Percentiles rank a stretch among this genome's conserved stretches.
Conservation (phyloP, 1,140 invertebrate genomes). For the Leptoteleia sp. region DNA sequence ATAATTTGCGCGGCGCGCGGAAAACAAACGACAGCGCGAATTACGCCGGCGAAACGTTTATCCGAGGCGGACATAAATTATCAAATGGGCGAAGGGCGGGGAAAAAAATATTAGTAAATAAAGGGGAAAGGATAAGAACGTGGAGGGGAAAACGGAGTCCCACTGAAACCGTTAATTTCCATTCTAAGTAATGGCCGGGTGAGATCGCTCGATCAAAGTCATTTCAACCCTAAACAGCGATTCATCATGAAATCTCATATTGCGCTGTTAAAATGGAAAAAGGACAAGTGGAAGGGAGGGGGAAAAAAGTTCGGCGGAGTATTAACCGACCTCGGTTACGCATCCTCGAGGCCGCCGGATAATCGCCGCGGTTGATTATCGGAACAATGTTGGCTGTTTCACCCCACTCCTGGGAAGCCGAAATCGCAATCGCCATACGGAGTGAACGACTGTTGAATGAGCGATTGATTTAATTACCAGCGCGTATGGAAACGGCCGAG, state of each 20-base stretch:
- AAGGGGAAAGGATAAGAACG: too few species aligned
- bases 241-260: slow-evolving; percentile 49
- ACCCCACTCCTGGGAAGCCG: slow-evolving; percentile 7
- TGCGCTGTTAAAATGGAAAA: slow-evolving; percentile 11
- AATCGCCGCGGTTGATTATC: slow-evolving; percentile 41
- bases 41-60: not conserved
- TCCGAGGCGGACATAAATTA: not conserved
- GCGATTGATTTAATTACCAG: slow-evolving; percentile 46
- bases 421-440: slow-evolving; percentile 31
- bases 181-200: slow-evolving; percentile 4
- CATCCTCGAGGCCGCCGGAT: slow-evolving; percentile 10
- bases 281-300: not conserved
- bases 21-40: slow-evolving; percentile 5
- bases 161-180: slow-evolving; percentile 12
- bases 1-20: slow-evolving; percentile 13
- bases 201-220: slow-evolving; percentile 35
- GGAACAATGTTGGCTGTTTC: slow-evolving; percentile 22
- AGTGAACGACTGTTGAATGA: slow-evolving; percentile 32
- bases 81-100: too few species aligned
- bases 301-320: slow-evolving; percentile 17
- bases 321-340: slow-evolving; percentile 28
- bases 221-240: slow-evolving; percentile 15
- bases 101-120: too few species aligned
- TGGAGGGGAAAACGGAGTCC: too few species aligned
- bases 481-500: slow-evolving; percentile 24